Percentiles rank a stretch among this genome's conserved stretches.
phyloP scores from a whole-genome alignment of 2,113 vertebrate genomes.

The Polypterus bichir region DNA sequence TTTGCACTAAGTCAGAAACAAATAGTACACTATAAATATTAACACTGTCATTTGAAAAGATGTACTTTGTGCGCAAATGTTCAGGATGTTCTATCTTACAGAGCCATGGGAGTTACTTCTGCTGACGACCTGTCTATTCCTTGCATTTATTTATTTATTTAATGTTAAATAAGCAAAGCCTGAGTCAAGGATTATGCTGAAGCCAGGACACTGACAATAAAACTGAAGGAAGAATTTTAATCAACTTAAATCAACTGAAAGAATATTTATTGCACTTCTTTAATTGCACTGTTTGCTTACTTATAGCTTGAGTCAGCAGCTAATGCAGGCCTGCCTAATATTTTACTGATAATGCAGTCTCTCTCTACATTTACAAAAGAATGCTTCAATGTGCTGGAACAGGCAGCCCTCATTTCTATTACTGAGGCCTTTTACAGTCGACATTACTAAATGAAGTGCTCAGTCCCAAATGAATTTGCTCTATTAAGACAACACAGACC shows the following conservation, averaged over 20 bases:
- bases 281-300: slow-evolving; percentile 37
- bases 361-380: slow-evolving; percentile 26
- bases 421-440: slow-evolving; percentile 16
- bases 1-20: too few relatives aligned
- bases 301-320: slow-evolving; percentile 38
- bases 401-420: slow-evolving; percentile 16
- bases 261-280: slow-evolving; percentile 32
- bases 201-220: slow-evolving; percentile 25
- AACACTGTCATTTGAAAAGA: too few relatives aligned
- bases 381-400: slow-evolving; percentile 7
- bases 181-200: slow-evolving; percentile 19
- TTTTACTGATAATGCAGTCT: slow-evolving; percentile 28
- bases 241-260: slow-evolving; percentile 33
- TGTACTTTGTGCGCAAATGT: too few relatives aligned
- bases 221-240: slow-evolving; percentile 27
- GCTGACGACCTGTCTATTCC: too few relatives aligned
- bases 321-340: slow-evolving; percentile 23
- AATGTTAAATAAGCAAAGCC: neutral
- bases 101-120: too few relatives aligned
- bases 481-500: slow-evolving; percentile 41
- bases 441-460: slow-evolving; percentile 40
- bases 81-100: too few relatives aligned
- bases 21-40: too few relatives aligned
- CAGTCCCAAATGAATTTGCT: slow-evolving; percentile 35
- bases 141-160: too few relatives aligned